These are phyloP conservation scores for Cyprinus carpio DNA, from an alignment of 2,113 vertebrate species.

Conservation along the genomic window DNA sequence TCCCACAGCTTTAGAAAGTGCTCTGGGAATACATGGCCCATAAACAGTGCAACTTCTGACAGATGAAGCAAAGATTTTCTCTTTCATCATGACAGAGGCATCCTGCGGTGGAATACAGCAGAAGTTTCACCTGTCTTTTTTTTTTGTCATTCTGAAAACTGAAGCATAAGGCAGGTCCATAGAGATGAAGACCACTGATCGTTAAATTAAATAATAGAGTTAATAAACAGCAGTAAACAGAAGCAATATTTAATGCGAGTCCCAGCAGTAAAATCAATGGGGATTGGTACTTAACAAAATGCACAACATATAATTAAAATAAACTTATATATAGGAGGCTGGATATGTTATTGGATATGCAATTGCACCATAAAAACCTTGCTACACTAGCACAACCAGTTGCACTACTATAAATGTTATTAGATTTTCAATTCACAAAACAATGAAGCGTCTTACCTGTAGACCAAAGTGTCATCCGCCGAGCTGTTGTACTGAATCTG, in stretches of 20 bases:
- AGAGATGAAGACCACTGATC: background rate
- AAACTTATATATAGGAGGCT: background rate
- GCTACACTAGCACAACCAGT: background rate
- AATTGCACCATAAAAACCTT: background rate
- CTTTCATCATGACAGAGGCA: constrained; percentile 39
- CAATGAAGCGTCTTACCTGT: constrained; percentile 78
- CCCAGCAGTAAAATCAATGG: background rate
- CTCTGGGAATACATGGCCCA: constrained; percentile 18
- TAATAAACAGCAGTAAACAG: background rate
- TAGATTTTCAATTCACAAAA: background rate
- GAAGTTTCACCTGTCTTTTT: background rate
- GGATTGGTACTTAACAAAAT: background rate
- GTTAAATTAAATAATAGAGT: background rate
- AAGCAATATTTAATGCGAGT: background rate
- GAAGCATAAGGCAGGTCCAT: background rate
- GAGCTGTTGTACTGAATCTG: constrained; percentile 98
- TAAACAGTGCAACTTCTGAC: constrained; percentile 6
- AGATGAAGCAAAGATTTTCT: constrained; percentile 29
- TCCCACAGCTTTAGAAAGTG: constrained; percentile 18
- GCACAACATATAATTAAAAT: background rate
- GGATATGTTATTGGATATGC: background rate
- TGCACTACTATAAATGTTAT: background rate
- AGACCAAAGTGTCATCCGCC: constrained; percentile 86
- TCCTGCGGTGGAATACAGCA: constrained; percentile 10
- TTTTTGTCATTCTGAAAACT: background rate